Evolutionary conservation across 2,113 vertebrate species (phyloP), one percentile per base, ranked within the genome.

Genomic region (Tauraco erythrolophus): DNA sequence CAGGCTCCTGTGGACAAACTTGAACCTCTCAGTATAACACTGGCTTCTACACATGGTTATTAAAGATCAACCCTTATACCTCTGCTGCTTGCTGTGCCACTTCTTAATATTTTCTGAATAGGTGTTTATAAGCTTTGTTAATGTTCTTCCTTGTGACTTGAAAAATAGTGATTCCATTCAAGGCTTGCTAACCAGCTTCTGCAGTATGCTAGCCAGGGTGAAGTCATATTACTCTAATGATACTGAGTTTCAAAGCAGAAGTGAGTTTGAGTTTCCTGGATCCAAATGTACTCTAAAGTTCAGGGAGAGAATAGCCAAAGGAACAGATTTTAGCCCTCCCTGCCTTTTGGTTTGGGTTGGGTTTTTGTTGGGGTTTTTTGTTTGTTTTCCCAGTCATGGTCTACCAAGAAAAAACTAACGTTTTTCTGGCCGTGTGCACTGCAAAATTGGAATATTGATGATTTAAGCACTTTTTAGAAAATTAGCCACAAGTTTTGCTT

Each of bases 381-480:
- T 39, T 35, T 58, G 14, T n/a, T 31, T 85, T 65, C 30, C 22
- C 11, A 13, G 28, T 25, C 6, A 7, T 21, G 11, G 14, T 78
- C 33, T 53, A n/a, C 35, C 37, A 69, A 25, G 11, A 64, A 54
- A 28, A 82, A 51, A 1, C 5, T 65, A 22, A 45, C 0, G 0
- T 64, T 50, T 81, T 3, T 43, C 48, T 62, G 37, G 6, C 72
- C 9, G 2, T 69, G 7, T 54, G 39, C n/a, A 4, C 27, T 85
- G 51, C 35, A 56, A 50, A 56, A 53, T 33, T 62, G 27, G 31
- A 14, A 25, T 77, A 19, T 19, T 53, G 24, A 12, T 43, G 28
- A 48, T 72, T 50, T 31, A 48, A 62, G 37, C 24, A 19, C 33
- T 53, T 41, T 25, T 35, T 43, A 56, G 35, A 43, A 41, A 88